A percentile compares a stretch with the other conserved stretches of the same genome.
Conservation (phyloP, 2,888 invertebrate species). For the Seladonia tumulorum region DNA sequence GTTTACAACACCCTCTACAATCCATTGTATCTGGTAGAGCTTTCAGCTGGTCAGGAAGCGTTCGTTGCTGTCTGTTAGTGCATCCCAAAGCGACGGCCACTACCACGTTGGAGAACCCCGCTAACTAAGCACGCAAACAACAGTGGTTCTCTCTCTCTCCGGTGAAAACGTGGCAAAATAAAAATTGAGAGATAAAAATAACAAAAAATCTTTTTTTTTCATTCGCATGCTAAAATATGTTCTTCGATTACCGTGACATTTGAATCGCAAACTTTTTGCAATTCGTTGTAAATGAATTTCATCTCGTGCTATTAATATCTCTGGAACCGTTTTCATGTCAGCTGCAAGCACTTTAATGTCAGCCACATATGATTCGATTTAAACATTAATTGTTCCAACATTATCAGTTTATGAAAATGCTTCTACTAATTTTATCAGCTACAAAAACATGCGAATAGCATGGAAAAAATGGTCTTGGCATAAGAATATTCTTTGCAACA, state of each 20-base stretch:
- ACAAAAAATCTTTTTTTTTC: no score
- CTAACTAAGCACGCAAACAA: background rate
- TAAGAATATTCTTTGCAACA: no score
- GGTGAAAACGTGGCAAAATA: no score
- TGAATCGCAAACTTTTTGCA: background rate
- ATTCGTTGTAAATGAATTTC: background rate
- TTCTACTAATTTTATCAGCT: background rate
- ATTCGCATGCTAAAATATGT: background rate
- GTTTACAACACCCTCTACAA: slow-evolving; percentile 6
- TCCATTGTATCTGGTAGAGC: background rate
- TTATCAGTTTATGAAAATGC: background rate
- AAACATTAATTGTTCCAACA: background rate
- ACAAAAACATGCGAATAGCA: background rate
- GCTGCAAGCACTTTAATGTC: background rate
- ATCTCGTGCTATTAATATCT: background rate
- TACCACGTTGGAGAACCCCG: background rate
- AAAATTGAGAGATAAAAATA: no score
- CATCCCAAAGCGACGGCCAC: slow-evolving; percentile 13
- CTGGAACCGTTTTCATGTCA: background rate
- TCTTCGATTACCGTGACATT: background rate
- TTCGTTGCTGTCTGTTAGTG: slow-evolving; percentile 20
- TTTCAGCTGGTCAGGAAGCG: slow-evolving; percentile 24
- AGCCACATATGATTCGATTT: background rate
- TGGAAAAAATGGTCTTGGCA: no score
- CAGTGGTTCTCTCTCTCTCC: background rate